Percentiles rank a stretch among this genome's conserved stretches.
Evolutionary conservation across 2,888 invertebrate species (phyloP).

Genomic region (Ophion ventricosus): DNA sequence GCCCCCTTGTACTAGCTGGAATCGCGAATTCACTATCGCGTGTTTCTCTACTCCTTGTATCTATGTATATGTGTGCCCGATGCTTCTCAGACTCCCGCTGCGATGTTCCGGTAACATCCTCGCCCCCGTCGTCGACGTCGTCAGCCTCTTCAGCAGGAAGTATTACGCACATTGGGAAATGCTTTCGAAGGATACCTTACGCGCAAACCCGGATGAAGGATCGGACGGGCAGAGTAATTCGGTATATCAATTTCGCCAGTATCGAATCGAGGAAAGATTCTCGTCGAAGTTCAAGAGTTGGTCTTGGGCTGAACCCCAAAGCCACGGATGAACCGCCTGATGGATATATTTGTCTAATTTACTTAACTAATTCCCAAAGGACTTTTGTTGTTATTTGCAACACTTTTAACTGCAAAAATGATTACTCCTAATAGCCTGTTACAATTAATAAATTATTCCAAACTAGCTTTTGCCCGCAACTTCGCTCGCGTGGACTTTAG

Average conservation of each 20-base stretch:
- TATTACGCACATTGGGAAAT: conserved; percentile 72
- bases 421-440: too few relatives aligned
- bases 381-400: too few relatives aligned
- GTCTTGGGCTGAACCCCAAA: not conserved
- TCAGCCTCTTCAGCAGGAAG: conserved; percentile 72
- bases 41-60: conserved; percentile 34
- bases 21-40: conserved; percentile 54
- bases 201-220: conserved; percentile 51
- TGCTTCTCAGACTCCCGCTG: conserved; percentile 54
- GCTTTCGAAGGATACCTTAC: conserved; percentile 72
- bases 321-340: not conserved
- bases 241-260: conserved; percentile 69
- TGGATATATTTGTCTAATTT: not conserved
- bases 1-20: conserved; percentile 63
- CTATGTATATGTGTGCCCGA: not conserved
- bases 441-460: too few relatives aligned
- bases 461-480: too few relatives aligned
- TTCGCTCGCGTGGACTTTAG: too few relatives aligned
- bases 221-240: conserved; percentile 64
- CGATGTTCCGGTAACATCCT: conserved; percentile 60
- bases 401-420: too few relatives aligned
- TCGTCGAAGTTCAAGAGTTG: conserved; percentile 6
- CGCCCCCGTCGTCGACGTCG: conserved; percentile 68
- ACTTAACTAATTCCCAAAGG: too few relatives aligned
- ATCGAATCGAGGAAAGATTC: conserved; percentile 28